Evolutionary conservation across 2,888 invertebrate species (phyloP).

Genomic region (Bombylius major): DNA sequence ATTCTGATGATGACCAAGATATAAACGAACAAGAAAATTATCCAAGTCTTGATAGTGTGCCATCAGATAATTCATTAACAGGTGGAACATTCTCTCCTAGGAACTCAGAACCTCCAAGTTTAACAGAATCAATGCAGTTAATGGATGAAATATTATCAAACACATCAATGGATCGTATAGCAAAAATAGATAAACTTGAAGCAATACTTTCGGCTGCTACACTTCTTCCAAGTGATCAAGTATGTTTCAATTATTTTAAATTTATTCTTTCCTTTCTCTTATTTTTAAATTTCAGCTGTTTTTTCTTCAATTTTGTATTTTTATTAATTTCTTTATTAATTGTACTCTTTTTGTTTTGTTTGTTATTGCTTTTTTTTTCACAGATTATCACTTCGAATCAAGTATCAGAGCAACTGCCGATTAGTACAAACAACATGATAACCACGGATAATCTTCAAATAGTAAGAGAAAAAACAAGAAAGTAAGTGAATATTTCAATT

Average conservation of each 20-base stretch:
- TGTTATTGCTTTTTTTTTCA: background rate
- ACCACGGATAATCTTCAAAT: slow-evolving; percentile 35
- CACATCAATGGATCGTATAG: slow-evolving; percentile 68
- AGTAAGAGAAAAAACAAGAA: slow-evolving; percentile 32
- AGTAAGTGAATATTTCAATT: slow-evolving; percentile 20
- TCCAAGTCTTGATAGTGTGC: slow-evolving; percentile 67
- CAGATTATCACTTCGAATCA: slow-evolving; percentile 30
- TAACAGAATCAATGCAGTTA: slow-evolving; percentile 82
- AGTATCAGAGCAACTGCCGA: slow-evolving; percentile 27
- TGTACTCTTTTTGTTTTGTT: background rate
- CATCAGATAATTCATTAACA: slow-evolving; percentile 54
- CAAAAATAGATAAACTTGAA: slow-evolving; percentile 76
- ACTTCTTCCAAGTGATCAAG: slow-evolving; percentile 49
- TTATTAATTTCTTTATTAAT: background rate
- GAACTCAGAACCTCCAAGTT: slow-evolving; percentile 64
- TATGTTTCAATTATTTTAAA: slow-evolving; percentile 12
- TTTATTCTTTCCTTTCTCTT: background rate
- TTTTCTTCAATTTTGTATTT: too few species aligned
- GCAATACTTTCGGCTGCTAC: slow-evolving; percentile 73
- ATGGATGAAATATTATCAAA: slow-evolving; percentile 75
- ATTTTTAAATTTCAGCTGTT: too few species aligned
- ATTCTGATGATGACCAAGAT: slow-evolving; percentile 59
- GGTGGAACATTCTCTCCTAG: slow-evolving; percentile 58
- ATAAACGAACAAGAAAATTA: slow-evolving; percentile 59
- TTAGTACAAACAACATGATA: slow-evolving; percentile 25